These are phyloP conservation scores for Thalassarche chlororhynchos DNA, from an alignment of 2,113 vertebrate genomes.

Conservation along the genomic window DNA sequence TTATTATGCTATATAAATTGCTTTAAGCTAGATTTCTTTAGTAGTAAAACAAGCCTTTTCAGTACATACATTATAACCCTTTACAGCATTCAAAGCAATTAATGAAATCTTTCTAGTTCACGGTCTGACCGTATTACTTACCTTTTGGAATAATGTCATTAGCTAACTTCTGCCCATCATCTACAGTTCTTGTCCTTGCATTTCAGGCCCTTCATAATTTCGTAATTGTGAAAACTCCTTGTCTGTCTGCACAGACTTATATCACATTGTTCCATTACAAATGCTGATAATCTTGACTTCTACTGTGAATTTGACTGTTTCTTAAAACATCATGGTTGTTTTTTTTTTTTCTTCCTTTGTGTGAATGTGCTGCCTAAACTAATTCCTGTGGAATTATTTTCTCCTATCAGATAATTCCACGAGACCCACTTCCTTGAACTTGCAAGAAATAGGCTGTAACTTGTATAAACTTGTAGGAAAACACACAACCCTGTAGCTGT, in stretches of 20 bases:
- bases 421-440: not conserved
- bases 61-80: rapidly evolving
- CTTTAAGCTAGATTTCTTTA: not conserved
- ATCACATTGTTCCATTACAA: not conserved
- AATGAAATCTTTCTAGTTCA: not conserved
- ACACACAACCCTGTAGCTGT: not conserved
- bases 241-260: not conserved
- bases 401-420: not conserved
- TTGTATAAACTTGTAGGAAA: not conserved
- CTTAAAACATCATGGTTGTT: not conserved
- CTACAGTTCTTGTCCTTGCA: not conserved
- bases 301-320: not conserved
- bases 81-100: not conserved
- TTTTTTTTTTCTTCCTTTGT: not conserved
- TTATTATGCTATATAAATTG: not conserved
- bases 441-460: not conserved
- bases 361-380: not conserved
- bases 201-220: not conserved
- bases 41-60: not conserved
- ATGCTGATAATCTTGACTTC: not conserved
- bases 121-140: not conserved
- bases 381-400: not conserved
- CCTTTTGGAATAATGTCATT: not conserved
- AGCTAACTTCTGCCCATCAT: not conserved
- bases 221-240: not conserved